These are phyloP conservation scores for Choloepus didactylus DNA, from an alignment of 2,797 vertebrate species.

Conservation along the genomic window DNA sequence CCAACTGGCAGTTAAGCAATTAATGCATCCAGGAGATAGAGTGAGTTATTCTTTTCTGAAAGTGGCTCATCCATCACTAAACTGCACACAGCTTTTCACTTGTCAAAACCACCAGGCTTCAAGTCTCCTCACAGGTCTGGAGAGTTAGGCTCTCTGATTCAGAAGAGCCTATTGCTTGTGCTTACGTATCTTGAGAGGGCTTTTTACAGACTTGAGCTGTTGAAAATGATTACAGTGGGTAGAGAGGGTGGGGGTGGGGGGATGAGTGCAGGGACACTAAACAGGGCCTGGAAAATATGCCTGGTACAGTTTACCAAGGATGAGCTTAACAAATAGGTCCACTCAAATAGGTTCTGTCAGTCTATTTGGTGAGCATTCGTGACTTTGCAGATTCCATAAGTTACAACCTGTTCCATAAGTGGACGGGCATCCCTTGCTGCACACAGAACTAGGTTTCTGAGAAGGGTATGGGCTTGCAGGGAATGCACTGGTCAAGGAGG, in stretches of 20 bases:
- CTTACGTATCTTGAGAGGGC: not conserved
- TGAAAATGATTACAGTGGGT: not conserved
- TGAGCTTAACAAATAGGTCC: not conserved
- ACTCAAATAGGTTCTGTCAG: not conserved
- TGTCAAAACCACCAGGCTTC: slow-evolving; percentile 63
- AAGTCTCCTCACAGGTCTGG: not conserved
- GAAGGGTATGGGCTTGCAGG: not conserved
- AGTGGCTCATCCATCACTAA: slow-evolving; percentile 48
- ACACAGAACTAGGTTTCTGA: not conserved
- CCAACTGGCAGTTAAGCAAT: slow-evolving; percentile 32
- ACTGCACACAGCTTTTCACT: slow-evolving; percentile 56
- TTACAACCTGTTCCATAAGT: not conserved
- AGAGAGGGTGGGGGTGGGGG: too few relatives aligned
- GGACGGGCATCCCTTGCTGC: not conserved
- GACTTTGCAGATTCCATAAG: accelerated
- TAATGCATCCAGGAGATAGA: slow-evolving; percentile 11
- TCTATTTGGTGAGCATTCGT: not conserved
- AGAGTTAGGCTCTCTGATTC: not conserved
- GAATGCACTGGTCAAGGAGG: not conserved
- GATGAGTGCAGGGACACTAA: not conserved
- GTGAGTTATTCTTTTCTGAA: slow-evolving; percentile 56
- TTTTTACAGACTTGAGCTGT: not conserved
- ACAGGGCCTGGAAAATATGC: not conserved
- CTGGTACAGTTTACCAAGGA: not conserved
- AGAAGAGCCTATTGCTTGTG: not conserved